phyloP scores from a whole-genome alignment of 1,140 invertebrate species.

The Sycophaga agraensis region DNA sequence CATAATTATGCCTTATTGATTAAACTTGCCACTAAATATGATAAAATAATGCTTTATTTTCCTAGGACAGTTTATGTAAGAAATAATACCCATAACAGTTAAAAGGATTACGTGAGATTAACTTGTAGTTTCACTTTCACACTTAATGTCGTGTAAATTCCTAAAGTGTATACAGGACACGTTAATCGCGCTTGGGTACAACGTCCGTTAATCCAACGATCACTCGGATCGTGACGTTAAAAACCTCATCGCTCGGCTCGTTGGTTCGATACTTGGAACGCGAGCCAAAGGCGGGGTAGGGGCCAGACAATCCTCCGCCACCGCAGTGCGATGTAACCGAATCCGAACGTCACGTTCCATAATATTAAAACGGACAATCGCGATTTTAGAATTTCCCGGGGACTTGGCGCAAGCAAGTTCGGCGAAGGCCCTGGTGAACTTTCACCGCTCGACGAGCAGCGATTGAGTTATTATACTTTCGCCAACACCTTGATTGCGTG shows the following conservation, averaged over 20 bases:
- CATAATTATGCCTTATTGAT: too few relatives aligned
- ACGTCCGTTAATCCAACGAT: too few relatives aligned
- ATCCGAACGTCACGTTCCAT: constrained; percentile 5
- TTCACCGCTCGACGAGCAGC: not conserved
- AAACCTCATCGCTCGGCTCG: not conserved
- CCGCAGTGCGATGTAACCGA: not conserved
- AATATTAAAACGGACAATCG: not conserved
- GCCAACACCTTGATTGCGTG: constrained; percentile 6
- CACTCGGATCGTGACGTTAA: not conserved
- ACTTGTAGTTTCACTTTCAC: too few relatives aligned
- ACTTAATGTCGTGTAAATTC: too few relatives aligned
- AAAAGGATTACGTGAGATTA: too few relatives aligned
- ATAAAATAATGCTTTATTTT: too few relatives aligned
- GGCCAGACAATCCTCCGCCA: not conserved
- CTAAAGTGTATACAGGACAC: too few relatives aligned
- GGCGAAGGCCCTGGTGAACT: too few relatives aligned
- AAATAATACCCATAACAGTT: too few relatives aligned
- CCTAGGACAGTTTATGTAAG: too few relatives aligned
- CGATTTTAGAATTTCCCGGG: constrained; percentile 4
- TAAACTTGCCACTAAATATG: too few relatives aligned
- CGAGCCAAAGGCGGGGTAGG: not conserved
- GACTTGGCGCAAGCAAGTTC: not conserved
- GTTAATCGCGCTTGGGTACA: too few relatives aligned
- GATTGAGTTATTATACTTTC: constrained; percentile 11
- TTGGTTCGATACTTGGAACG: not conserved